Evolutionary conservation across 2,797 vertebrate genomes (phyloP).

Genomic region (Eulemur coronatus): DNA sequence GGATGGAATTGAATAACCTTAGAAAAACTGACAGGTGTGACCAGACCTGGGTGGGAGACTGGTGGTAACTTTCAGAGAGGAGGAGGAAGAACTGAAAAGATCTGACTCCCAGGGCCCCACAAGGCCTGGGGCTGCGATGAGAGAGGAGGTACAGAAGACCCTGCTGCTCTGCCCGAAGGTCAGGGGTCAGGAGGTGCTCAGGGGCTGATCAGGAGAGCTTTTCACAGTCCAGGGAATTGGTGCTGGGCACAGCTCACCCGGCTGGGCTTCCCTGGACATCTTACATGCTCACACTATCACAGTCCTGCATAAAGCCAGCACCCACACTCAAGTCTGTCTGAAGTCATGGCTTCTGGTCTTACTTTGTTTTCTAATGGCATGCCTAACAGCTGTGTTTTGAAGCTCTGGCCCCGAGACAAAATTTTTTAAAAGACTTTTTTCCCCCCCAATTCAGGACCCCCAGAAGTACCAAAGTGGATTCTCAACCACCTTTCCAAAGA

Average conservation of each 20-base stretch:
- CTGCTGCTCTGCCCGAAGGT: background rate
- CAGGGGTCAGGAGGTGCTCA: background rate
- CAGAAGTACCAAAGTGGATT: background rate
- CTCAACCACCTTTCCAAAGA: background rate
- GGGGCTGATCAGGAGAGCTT: background rate
- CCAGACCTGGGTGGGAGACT: background rate
- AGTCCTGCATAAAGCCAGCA: background rate
- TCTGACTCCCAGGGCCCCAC: fast-evolving
- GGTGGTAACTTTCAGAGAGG: background rate
- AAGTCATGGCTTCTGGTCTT: conserved; percentile 24
- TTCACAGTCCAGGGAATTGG: background rate
- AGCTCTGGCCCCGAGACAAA: background rate
- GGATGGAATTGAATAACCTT: background rate
- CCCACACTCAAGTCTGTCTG: background rate
- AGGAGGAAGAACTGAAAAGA: background rate
- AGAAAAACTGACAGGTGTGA: background rate
- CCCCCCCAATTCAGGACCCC: background rate
- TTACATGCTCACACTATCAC: background rate
- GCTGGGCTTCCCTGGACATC: background rate
- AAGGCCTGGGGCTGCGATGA: background rate
- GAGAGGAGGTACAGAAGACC: background rate
- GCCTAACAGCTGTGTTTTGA: background rate
- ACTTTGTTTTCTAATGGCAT: background rate
- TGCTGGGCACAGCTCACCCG: background rate
- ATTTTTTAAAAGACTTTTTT: background rate